These are phyloP conservation scores for Palaemon carinicauda DNA, from an alignment of 1,140 invertebrate species.

Conservation along the genomic window DNA sequence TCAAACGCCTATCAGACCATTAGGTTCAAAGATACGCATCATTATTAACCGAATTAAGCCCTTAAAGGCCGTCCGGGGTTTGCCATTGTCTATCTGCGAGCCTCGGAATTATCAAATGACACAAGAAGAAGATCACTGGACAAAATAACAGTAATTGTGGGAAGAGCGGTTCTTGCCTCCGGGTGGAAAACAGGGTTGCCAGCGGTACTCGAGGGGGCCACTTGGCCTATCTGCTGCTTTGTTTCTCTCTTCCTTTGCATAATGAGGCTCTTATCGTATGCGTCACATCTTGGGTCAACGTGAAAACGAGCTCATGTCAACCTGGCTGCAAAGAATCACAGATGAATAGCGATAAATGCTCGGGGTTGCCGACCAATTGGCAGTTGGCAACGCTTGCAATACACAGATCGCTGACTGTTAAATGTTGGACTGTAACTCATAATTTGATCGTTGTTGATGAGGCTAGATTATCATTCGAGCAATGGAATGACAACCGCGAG, in stretches of 20 bases:
- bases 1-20: neutral
- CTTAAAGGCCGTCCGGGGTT: neutral
- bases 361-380: too few relatives aligned
- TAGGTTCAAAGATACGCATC: neutral
- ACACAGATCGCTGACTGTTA: slow-evolving; percentile 12
- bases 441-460: slow-evolving; percentile 34
- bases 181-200: neutral
- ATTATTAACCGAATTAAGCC: neutral
- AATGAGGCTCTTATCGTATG: too few relatives aligned
- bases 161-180: slow-evolving; percentile 43
- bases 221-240: too few relatives aligned
- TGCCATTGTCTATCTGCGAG: neutral
- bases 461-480: slow-evolving; percentile 21
- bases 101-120: slow-evolving; percentile 52
- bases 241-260: too few relatives aligned
- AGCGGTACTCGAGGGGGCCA: neutral
- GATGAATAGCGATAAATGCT: too few relatives aligned
- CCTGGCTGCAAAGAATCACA: too few relatives aligned
- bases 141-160: slow-evolving; percentile 50
- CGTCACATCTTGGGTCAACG: too few relatives aligned
- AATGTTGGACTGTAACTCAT: neutral
- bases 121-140: slow-evolving; percentile 50
- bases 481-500: slow-evolving; percentile 27
- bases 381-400: neutral
- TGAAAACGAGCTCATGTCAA: too few relatives aligned